These are phyloP conservation scores for Athene noctua DNA, from an alignment of 2,113 vertebrate genomes.

Conservation along the genomic window DNA sequence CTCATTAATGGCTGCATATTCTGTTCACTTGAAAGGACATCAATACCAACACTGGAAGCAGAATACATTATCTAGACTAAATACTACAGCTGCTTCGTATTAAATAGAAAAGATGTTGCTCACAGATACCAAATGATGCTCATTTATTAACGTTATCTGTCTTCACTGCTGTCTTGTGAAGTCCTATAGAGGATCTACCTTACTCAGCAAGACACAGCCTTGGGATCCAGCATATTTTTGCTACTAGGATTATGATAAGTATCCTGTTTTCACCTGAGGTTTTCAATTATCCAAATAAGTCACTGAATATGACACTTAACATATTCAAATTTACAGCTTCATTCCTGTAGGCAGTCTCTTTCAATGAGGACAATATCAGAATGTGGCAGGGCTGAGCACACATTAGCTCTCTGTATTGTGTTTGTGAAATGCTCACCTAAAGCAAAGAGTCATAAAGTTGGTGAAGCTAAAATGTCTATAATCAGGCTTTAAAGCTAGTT, in stretches of 20 bases:
- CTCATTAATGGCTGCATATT: conserved; percentile 4
- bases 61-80: conserved; percentile 14
- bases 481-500: neutral
- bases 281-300: neutral
- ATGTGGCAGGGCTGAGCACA: neutral
- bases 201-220: neutral
- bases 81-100: neutral
- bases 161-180: neutral
- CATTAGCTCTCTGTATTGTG: neutral
- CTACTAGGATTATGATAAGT: neutral
- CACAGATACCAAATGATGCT: neutral
- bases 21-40: conserved; percentile 26
- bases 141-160: neutral
- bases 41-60: neutral
- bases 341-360: neutral
- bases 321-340: neutral
- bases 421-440: neutral
- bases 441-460: neutral
- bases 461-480: neutral
- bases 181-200: neutral
- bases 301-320: neutral
- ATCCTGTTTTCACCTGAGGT: neutral
- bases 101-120: conserved; percentile 10
- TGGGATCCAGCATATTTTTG: neutral
- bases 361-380: neutral